Conservation (phyloP, 2,797 vertebrate genomes). For the Lacerta viridis region DNA sequence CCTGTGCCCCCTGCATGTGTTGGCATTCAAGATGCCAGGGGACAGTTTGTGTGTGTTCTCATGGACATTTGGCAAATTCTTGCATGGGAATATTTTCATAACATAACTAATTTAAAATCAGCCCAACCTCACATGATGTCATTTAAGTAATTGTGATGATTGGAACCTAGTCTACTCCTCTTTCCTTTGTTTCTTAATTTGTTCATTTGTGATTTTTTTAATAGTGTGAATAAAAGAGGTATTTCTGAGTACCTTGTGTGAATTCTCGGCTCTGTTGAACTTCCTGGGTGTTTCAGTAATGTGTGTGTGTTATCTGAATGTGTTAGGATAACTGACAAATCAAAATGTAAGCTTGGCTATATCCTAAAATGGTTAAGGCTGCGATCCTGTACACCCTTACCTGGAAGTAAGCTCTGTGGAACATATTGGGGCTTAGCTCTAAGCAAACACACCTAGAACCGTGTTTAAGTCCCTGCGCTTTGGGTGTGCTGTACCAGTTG, state of each 20-base stretch:
- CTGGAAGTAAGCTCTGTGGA: background rate
- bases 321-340: background rate
- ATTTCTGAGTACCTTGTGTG: background rate
- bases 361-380: background rate
- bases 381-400: too few relatives aligned
- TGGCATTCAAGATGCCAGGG: background rate
- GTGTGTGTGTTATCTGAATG: background rate
- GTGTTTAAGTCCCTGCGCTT: background rate
- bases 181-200: constrained; percentile 11
- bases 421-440: background rate
- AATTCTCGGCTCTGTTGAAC: background rate
- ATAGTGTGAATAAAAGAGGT: background rate
- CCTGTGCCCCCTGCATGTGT: background rate
- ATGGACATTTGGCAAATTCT: too few relatives aligned
- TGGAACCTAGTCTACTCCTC: background rate
- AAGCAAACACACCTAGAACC: background rate
- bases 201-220: background rate
- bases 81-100: constrained; percentile 4
- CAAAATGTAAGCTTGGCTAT: background rate
- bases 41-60: background rate
- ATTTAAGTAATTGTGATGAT: constrained; percentile 15
- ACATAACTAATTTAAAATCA: background rate
- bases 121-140: background rate
- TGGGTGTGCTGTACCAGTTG: background rate
- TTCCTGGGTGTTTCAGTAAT: background rate